phyloP scores from a whole-genome alignment of 2,797 vertebrate species.

The Enteromius viviparus region DNA sequence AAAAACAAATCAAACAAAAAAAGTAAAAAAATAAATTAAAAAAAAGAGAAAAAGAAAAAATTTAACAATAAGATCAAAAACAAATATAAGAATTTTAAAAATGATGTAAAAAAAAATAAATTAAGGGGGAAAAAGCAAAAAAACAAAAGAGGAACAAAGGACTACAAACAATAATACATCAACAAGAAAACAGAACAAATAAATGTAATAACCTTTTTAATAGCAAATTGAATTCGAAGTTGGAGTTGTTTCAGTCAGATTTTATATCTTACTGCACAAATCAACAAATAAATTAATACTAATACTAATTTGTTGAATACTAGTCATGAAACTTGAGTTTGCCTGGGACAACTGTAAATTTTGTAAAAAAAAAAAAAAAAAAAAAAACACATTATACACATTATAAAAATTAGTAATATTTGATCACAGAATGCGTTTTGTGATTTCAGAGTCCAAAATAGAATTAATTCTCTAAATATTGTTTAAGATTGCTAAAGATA shows the following conservation, averaged over 20 bases:
- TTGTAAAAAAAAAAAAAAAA: no score
- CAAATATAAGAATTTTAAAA: neutral
- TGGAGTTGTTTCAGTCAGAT: neutral
- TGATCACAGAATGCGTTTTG: neutral
- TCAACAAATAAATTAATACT: neutral
- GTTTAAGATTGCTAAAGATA: neutral
- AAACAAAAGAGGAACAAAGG: neutral
- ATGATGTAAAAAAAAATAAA: neutral
- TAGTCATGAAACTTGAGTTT: neutral
- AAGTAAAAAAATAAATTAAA: neutral
- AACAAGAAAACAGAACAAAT: neutral
- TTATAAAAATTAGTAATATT: neutral
- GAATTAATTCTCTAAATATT: neutral
- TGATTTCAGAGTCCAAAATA: neutral
- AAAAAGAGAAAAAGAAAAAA: no score
- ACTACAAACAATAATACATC: neutral
- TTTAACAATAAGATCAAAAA: no score
- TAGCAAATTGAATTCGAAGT: neutral
- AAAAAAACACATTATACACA: no score
- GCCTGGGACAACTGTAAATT: neutral
- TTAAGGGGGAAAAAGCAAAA: neutral
- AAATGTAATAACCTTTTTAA: neutral
- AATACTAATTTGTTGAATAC: no score
- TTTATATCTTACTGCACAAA: neutral
- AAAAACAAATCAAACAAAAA: neutral